Evolutionary conservation across 2,797 vertebrate genomes (phyloP), one percentile per base, ranked within the genome.

Genomic region (Poecile montanus): DNA sequence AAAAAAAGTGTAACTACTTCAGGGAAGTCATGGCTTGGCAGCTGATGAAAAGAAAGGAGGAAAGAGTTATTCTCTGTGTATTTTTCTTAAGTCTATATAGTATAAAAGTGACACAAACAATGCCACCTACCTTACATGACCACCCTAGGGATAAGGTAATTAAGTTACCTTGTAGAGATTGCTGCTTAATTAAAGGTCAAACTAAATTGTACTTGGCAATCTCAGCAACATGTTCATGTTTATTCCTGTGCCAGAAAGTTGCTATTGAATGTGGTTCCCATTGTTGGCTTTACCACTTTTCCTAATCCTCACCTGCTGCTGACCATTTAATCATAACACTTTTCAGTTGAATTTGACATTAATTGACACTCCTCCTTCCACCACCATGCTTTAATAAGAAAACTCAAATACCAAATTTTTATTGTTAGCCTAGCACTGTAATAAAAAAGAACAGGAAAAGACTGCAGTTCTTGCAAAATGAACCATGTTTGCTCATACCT

Each of bases 1-100:
- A 82, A 86, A 91, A 80, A 78, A 67, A 72, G 25, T 27, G 30
- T 27, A 78, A 93, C 60, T 62, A 54, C 66, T 71, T 91, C 44
- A 67, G 56, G 21, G 58, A 90, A 94, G 81, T 68, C 73, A 77
- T 13, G 29, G 40, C 45, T 94, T 96, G 70, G 74, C 76, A 94
- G 51, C 57, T 84, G 53, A 75, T 87, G 47, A 92, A 94, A 93
- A 81, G 76, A 21, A 85, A 73, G 16, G 29, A 76, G 18, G 5
- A 74, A 76, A 57, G 25, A 84, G 26, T 50, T 83, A 30, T 30
- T 91, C 44, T 71, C 54, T 38, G 42, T 45, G 56, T 45, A 54
- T 29, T 86, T 89, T 81, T 36, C 60, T 73, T 56, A 79, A 53
- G 40, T 44, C 38, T 40, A 40, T 40, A 5, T 13, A 40, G 38